These are phyloP conservation scores for Drosophila niveifrons DNA, from an alignment of 2,888 invertebrate genomes.

Conservation along the genomic window DNA sequence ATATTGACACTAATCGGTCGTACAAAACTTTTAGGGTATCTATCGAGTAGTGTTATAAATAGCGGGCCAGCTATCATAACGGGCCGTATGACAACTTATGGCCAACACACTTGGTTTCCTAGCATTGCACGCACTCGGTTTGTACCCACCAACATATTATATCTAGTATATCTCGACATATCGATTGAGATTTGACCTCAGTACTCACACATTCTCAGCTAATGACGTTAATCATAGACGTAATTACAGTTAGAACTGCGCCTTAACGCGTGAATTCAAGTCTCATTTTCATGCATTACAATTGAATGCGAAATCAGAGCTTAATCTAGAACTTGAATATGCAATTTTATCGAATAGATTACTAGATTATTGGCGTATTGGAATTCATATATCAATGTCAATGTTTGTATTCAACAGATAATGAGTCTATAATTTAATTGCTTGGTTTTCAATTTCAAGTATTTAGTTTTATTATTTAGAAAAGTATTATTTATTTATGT, in stretches of 20 bases:
- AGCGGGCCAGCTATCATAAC: constrained; percentile 36
- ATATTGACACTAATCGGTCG: constrained; percentile 25
- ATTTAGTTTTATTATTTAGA: no score
- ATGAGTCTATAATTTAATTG: no score
- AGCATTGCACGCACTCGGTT: background rate
- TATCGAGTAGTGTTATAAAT: constrained; percentile 38
- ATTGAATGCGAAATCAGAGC: background rate
- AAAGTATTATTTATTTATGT: no score
- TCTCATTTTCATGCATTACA: constrained; percentile 8
- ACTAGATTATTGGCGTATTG: background rate
- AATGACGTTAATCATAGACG: constrained; percentile 30
- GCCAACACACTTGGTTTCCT: constrained; percentile 1
- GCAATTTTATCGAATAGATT: background rate
- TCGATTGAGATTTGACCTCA: constrained; percentile 23
- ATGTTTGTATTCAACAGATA: no score
- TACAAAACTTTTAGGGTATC: constrained; percentile 54
- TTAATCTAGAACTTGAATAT: background rate
- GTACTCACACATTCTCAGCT: background rate
- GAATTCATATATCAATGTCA: background rate
- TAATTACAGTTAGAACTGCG: constrained; percentile 51
- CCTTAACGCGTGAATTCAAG: constrained; percentile 5
- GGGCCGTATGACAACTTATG: constrained; percentile 22
- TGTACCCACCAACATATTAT: background rate
- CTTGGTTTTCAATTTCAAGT: no score
- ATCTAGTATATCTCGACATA: constrained; percentile 17